phyloP scores from a whole-genome alignment of 2,888 invertebrate species.

The Epirrita christyi region DNA sequence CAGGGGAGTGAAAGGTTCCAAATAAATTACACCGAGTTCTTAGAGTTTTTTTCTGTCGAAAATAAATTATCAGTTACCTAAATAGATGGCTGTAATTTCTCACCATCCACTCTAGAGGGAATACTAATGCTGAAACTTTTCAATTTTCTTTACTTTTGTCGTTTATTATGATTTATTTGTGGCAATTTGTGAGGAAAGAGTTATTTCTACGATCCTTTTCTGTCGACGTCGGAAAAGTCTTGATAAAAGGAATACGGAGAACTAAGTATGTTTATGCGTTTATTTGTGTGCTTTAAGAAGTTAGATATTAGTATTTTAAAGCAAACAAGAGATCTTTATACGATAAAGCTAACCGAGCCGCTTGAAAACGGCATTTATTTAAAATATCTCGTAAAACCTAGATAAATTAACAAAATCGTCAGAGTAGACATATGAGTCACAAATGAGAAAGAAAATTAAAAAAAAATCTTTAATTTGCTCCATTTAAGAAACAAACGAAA shows the following conservation, averaged over 20 bases:
- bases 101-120: conserved; percentile 23
- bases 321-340: too few relatives aligned
- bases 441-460: too few relatives aligned
- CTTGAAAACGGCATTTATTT: too few relatives aligned
- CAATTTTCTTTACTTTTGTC: conserved; percentile 27
- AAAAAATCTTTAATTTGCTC: too few relatives aligned
- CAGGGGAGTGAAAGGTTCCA: conserved; percentile 24
- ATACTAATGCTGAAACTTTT: conserved; percentile 30
- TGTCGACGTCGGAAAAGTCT: conserved; percentile 6
- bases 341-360: too few relatives aligned
- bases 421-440: too few relatives aligned
- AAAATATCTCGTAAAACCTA: too few relatives aligned
- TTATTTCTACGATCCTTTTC: conserved; percentile 15
- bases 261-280: neutral
- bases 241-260: neutral
- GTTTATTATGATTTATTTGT: conserved; percentile 22
- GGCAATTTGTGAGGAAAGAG: conserved; percentile 16
- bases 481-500: too few relatives aligned
- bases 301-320: neutral
- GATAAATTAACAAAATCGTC: too few relatives aligned
- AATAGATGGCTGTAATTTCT: conserved; percentile 36
- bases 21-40: conserved; percentile 36
- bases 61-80: conserved; percentile 38
- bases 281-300: neutral
- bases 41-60: conserved; percentile 26